These are phyloP conservation scores for Cylindroiulus punctatus DNA, from an alignment of 2,888 invertebrate genomes.

Conservation along the genomic window DNA sequence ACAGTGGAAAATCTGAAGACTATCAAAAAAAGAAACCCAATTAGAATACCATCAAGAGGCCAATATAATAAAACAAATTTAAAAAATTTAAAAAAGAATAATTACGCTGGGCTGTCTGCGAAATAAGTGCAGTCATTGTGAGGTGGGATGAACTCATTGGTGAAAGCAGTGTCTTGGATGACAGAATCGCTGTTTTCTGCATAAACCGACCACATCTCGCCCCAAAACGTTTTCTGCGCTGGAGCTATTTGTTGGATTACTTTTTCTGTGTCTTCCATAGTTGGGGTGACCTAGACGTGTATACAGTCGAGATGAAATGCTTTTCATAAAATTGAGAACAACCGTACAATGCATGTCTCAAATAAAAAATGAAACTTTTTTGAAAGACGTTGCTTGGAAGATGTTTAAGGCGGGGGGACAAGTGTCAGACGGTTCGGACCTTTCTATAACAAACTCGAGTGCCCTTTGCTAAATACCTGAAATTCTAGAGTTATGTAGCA, in stretches of 20 bases:
- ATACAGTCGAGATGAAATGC: background rate
- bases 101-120: conserved; percentile 76
- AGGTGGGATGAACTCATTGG: conserved; percentile 73
- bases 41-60: conserved; percentile 4
- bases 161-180: conserved; percentile 76
- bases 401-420: too few species aligned
- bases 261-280: conserved; percentile 69
- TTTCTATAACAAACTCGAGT: too few species aligned
- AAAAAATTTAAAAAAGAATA: background rate
- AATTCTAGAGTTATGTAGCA: too few species aligned
- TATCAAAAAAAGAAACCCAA: background rate
- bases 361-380: too few species aligned
- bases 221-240: conserved; percentile 77
- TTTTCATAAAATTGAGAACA: conserved; percentile 11
- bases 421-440: too few species aligned
- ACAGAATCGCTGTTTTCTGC: conserved; percentile 70
- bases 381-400: too few species aligned
- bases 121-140: conserved; percentile 85
- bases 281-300: conserved; percentile 64
- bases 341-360: too few species aligned
- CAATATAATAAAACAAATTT: background rate
- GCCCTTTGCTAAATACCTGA: too few species aligned
- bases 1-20: conserved; percentile 49
- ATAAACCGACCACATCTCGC: conserved; percentile 77
- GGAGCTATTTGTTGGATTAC: conserved; percentile 72